These are phyloP conservation scores for Maccullochella peelii DNA, from an alignment of 2,113 vertebrate species.

Conservation along the genomic window DNA sequence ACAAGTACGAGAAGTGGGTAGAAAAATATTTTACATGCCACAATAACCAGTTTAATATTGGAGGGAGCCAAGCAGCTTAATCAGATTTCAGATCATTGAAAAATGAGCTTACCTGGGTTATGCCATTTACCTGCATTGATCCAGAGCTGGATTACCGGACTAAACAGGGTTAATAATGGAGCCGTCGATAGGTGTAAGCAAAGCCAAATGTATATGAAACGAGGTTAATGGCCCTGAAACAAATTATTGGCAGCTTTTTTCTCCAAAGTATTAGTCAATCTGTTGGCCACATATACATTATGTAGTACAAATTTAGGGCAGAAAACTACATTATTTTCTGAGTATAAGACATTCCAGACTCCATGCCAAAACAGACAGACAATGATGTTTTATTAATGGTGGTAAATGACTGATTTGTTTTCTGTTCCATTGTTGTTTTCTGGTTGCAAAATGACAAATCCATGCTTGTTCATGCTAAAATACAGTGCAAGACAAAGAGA, in stretches of 20 bases:
- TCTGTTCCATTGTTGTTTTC: background rate
- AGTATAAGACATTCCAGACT: constrained; percentile 6
- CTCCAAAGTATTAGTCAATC: constrained; percentile 4
- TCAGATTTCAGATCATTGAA: constrained; percentile 33
- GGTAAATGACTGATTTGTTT: constrained; percentile 35
- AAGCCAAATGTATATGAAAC: constrained; percentile 34
- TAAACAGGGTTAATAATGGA: constrained; percentile 44
- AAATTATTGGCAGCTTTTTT: constrained; percentile 30
- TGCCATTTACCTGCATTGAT: constrained; percentile 55
- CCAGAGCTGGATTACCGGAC: constrained; percentile 26
- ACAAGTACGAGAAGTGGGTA: constrained; percentile 14
- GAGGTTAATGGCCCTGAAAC: constrained; percentile 24
- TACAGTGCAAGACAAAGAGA: background rate
- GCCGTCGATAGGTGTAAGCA: constrained; percentile 33
- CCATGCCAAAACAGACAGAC: constrained; percentile 1
- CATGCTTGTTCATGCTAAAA: background rate
- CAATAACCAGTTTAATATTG: constrained; percentile 22
- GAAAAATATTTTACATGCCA: constrained; percentile 29
- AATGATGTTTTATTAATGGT: constrained; percentile 5
- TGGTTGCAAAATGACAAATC: constrained; percentile 20
- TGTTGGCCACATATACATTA: background rate
- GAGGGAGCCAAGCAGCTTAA: constrained; percentile 34
- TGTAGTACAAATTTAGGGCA: background rate
- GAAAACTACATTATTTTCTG: background rate
- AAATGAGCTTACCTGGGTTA: constrained; percentile 45